phyloP scores from a whole-genome alignment of 2,113 vertebrate genomes.

The Gallinago jamesoni region DNA sequence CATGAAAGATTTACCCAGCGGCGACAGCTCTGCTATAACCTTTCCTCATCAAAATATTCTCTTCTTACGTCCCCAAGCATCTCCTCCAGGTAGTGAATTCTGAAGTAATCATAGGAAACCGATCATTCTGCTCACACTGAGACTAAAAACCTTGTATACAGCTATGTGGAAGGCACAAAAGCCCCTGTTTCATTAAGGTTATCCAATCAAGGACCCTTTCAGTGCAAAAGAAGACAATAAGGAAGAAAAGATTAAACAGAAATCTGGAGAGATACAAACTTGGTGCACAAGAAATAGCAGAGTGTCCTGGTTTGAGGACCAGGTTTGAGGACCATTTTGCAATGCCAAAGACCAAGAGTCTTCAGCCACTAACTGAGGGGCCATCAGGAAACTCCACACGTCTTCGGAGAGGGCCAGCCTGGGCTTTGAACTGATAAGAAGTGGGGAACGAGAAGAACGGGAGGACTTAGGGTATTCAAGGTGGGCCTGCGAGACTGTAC shows the following conservation, averaged over 20 bases:
- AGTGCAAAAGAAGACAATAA: not conserved
- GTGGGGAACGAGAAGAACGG: not conserved
- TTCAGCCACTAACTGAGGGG: not conserved
- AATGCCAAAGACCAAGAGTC: not conserved
- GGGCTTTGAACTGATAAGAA: not conserved
- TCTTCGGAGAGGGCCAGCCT: not conserved
- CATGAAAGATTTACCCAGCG: not conserved
- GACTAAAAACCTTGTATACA: not conserved
- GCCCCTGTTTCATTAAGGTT: not conserved
- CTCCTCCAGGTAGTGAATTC: not conserved
- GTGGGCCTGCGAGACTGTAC: fast-evolving
- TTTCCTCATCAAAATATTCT: not conserved
- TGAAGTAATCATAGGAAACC: not conserved
- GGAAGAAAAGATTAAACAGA: not conserved
- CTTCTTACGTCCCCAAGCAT: not conserved
- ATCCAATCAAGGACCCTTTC: not conserved
- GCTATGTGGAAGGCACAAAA: not conserved
- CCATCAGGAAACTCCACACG: not conserved
- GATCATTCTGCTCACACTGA: not conserved
- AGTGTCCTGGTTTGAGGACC: not conserved
- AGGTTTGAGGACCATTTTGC: too few relatives aligned
- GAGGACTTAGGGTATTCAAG: not conserved
- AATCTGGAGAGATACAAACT: not conserved
- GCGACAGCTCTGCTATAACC: not conserved
- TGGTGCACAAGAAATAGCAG: not conserved